Base-by-base conservation (phyloP, 2,113 vertebrate genomes). In the Turdus rufiventris region DNA sequence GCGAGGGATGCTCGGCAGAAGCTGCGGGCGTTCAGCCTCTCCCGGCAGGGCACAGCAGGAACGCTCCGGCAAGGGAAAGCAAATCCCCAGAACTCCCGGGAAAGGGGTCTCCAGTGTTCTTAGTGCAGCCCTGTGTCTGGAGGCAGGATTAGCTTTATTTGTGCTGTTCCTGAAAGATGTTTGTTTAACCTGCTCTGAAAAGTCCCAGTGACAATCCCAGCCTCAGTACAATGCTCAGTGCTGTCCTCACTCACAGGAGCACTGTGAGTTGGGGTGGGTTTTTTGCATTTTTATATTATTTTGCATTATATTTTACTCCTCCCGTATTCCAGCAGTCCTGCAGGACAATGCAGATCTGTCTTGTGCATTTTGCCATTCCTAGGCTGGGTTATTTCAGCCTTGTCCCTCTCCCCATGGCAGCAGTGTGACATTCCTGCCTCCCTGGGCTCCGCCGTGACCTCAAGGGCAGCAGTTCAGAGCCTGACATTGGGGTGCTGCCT, bases 31-130 rank as follows among this genome's bases (percentile, higher is more conserved):
- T 18, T 51, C 77, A 56, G 70, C 77, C 81, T 80, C 77, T 33
- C 45, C 45, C 45, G 21, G 25, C 2, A 40, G 68, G 91, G 80
- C 70, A 79, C 33, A 6, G 67, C 58, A 17, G 18, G 1, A 33
- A 2, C 36, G 2, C 33, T 24, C 51, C 12, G 0, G 29, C 29
- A 12, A 25, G 29, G 20, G 4, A 6, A 47, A 75, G 54, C 0
- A 18, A 23, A 13, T 1, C 62, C 71, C 34, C 20, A 0, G 2
- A 84, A n/a, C 14, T 36, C 31, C 33, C 21, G 2, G 29, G 24
- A 40, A 54, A 79, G 36, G n/a, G 6, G 18, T n/a, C 18, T 12
- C 21, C 61, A 3, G 70, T 8, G 43, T 28, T 45, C 33, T 38
- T 2, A 74, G 61, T 2, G 56, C 68, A 51, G 56, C 31, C 20